Conservation (phyloP, 2,797 vertebrate species). For the Esox masquinongy region DNA sequence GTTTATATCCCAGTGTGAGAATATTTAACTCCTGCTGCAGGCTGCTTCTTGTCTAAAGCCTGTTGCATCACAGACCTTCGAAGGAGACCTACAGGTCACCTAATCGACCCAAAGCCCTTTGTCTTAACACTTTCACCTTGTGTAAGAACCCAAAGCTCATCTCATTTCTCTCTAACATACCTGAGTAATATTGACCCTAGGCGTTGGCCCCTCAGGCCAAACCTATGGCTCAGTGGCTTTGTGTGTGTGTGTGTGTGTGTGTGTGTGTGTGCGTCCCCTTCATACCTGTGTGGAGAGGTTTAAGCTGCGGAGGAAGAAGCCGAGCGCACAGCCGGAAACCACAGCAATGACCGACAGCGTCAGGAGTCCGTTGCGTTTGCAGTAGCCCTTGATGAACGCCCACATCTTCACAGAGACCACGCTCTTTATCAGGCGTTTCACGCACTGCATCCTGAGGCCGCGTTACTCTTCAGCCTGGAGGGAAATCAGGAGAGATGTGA, state of each 20-base stretch:
- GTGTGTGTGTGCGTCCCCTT: neutral
- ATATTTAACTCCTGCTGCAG: neutral
- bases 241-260: neutral
- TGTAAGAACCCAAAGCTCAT: neutral
- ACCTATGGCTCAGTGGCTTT: neutral
- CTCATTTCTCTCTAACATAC: neutral
- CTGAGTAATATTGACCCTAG: neutral
- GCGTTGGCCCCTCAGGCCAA: neutral
- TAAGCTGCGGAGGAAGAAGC: slow-evolving; percentile 76
- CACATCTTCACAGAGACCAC: slow-evolving; percentile 51
- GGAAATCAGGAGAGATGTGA: neutral
- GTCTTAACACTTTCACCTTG: neutral
- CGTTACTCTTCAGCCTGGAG: neutral
- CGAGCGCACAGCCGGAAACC: slow-evolving; percentile 79
- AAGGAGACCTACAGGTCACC: no score
- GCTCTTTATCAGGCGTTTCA: slow-evolving; percentile 50
- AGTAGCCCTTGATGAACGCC: slow-evolving; percentile 70
- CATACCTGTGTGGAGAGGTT: slow-evolving; percentile 84
- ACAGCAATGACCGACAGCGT: slow-evolving; percentile 84
- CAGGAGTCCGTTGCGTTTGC: slow-evolving; percentile 81
- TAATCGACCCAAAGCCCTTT: neutral
- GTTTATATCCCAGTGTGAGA: neutral
- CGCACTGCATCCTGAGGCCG: slow-evolving; percentile 67
- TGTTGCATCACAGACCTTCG: no score
- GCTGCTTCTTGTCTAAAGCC: no score